Evolutionary conservation across 92 coral and sea anemone species (phyloP).

Genomic region (Siderastrea siderea): DNA sequence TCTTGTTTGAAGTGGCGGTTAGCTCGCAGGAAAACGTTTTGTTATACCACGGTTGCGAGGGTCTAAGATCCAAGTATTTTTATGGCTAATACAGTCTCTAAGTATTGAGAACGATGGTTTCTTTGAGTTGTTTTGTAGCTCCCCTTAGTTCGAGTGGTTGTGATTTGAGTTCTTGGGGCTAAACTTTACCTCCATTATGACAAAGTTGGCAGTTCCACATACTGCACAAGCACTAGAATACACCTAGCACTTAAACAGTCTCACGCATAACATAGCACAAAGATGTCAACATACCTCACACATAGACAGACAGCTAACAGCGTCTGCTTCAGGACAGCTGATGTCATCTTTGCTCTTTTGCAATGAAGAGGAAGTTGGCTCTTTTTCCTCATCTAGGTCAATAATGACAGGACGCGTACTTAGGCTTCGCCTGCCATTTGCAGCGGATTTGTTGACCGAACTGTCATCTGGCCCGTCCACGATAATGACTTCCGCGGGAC

Average conservation of each 20-base stretch:
- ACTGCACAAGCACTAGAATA: too few relatives aligned
- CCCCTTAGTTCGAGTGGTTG: too few relatives aligned
- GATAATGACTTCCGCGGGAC: background rate
- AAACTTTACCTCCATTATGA: too few relatives aligned
- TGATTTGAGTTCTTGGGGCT: too few relatives aligned
- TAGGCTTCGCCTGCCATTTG: slow-evolving; percentile 8
- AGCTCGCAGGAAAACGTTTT: too few relatives aligned
- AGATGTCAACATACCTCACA: slow-evolving; percentile 12
- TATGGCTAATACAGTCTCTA: too few relatives aligned
- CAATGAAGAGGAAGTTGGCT: background rate
- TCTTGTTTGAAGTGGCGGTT: too few relatives aligned
- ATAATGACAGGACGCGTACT: background rate
- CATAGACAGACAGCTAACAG: background rate
- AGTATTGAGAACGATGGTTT: too few relatives aligned
- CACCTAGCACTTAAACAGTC: background rate
- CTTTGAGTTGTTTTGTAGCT: too few relatives aligned
- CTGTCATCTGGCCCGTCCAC: slow-evolving; percentile 26
- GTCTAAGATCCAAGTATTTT: too few relatives aligned
- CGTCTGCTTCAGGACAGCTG: slow-evolving; percentile 9
- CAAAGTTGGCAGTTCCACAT: too few relatives aligned
- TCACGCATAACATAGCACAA: background rate
- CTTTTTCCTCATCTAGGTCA: background rate
- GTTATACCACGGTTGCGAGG: too few relatives aligned
- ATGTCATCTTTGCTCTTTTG: slow-evolving; percentile 6
- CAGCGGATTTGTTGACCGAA: slow-evolving; percentile 21